A percentile compares a stretch with the other conserved stretches of the same genome.
phyloP scores from a whole-genome alignment of 2,888 invertebrate genomes.

The Drosophila seclusa region DNA sequence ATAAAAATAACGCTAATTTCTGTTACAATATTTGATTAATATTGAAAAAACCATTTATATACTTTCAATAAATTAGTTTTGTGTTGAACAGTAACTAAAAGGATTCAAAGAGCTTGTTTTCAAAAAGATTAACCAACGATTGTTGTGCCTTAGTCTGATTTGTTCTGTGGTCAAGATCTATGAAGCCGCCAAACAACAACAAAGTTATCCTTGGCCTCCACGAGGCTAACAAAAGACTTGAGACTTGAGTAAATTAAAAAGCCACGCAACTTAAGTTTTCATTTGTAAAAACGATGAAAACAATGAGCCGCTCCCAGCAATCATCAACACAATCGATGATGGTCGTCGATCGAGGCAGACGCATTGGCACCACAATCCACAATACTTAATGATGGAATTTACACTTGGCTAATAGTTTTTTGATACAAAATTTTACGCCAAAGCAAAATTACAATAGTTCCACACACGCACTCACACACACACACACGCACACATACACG shows the following conservation, averaged over 20 bases:
- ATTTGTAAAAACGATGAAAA: conserved; percentile 54
- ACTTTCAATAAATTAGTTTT: not conserved
- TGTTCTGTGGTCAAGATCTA: conserved; percentile 41
- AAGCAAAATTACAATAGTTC: conserved; percentile 67
- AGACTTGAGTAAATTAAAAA: conserved; percentile 52
- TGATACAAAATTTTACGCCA: conserved; percentile 77
- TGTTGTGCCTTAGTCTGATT: conserved; percentile 16
- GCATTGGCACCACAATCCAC: conserved; percentile 61
- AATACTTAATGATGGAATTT: conserved; percentile 61
- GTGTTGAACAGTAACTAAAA: not conserved
- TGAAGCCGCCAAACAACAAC: conserved; percentile 30
- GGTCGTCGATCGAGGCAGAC: conserved; percentile 50
- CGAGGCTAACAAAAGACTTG: conserved; percentile 39
- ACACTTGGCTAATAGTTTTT: conserved; percentile 79
- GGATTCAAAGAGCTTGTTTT: not conserved
- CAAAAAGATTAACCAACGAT: not conserved
- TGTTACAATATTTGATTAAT: not conserved
- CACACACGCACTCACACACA: conserved; percentile 33
- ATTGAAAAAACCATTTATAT: not conserved
- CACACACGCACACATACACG: conserved; percentile 33
- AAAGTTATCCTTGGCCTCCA: conserved; percentile 44
- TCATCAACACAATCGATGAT: conserved; percentile 24
- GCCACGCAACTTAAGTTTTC: conserved; percentile 57
- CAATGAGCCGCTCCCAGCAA: conserved; percentile 45
- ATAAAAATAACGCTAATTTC: not conserved